Evolutionary conservation across 2,113 vertebrate species (phyloP).

Genomic region (Ptychochromis oligacanthus): DNA sequence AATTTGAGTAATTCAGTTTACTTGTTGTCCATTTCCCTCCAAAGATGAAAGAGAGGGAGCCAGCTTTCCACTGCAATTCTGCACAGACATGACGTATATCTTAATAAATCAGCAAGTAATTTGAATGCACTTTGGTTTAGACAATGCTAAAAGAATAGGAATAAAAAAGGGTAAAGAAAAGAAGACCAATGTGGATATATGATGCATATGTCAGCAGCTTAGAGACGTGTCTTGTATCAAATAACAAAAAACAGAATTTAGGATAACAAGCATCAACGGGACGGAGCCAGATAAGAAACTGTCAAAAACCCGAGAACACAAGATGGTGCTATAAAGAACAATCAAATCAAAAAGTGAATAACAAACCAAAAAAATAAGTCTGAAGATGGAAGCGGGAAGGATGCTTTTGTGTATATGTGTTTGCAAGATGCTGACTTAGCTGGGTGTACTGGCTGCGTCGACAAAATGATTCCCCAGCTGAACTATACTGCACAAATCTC

Average conservation of each 20-base stretch:
- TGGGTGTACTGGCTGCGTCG: not conserved
- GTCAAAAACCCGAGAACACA: not conserved
- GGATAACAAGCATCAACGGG: not conserved
- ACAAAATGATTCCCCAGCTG: conserved; percentile 21
- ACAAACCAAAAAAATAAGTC: not conserved
- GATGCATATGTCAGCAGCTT: not conserved
- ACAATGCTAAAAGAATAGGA: not conserved
- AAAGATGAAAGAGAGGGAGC: not conserved
- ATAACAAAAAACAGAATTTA: not conserved
- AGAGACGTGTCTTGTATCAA: not conserved
- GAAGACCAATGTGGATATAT: not conserved
- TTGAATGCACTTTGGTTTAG: not conserved
- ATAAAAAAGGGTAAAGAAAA: not conserved
- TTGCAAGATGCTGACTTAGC: conserved; percentile 12
- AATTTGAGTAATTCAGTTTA: not conserved
- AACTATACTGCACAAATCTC: conserved; percentile 10
- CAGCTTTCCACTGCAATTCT: not conserved
- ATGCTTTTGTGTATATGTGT: conserved; percentile 4
- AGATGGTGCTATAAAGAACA: not conserved
- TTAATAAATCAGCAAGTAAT: not conserved
- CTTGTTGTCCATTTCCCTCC: not conserved
- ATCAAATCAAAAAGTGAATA: conserved; percentile 12
- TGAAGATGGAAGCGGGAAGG: not conserved
- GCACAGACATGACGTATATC: not conserved
- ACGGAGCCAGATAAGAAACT: not conserved